phyloP scores from a whole-genome alignment of 2,888 invertebrate species.

The Sinohyriopsis cumingii region DNA sequence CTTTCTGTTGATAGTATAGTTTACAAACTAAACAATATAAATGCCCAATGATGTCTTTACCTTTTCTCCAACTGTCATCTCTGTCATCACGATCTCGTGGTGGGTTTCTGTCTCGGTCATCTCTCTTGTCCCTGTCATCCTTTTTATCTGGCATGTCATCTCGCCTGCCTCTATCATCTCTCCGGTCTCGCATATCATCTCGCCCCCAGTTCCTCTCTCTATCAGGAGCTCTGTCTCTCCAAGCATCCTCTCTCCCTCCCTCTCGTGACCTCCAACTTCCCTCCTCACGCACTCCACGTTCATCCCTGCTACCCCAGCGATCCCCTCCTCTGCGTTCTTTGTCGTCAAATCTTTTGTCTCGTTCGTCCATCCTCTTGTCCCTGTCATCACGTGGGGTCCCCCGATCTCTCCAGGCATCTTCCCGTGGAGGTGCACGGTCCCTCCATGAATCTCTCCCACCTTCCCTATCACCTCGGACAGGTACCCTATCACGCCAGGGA shows the following conservation, averaged over 20 bases:
- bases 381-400: slow-evolving; percentile 7
- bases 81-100: slow-evolving; percentile 10
- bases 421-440: slow-evolving; percentile 17
- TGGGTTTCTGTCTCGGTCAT: slow-evolving; percentile 13
- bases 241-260: slow-evolving; percentile 18
- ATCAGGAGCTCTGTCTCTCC: slow-evolving; percentile 5
- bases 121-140: slow-evolving; percentile 17
- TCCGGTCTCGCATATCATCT: slow-evolving; percentile 20
- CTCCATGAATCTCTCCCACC: slow-evolving; percentile 32
- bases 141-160: slow-evolving; percentile 21
- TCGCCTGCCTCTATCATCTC: slow-evolving; percentile 22
- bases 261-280: slow-evolving; percentile 21
- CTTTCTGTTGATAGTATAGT: slow-evolving; percentile 24
- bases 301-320: background rate
- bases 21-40: slow-evolving; percentile 19
- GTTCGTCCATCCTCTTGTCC: slow-evolving; percentile 12
- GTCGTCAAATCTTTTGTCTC: slow-evolving; percentile 34
- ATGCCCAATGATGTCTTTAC: slow-evolving; percentile 4
- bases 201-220: slow-evolving; percentile 1
- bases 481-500: slow-evolving; percentile 8
- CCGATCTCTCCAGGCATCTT: slow-evolving; percentile 18
- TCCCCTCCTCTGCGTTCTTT: slow-evolving; percentile 12
- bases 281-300: slow-evolving; percentile 17
- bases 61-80: background rate
- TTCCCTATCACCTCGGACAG: slow-evolving; percentile 17